Conservation (phyloP, 2,113 vertebrate species). For the Lepisosteus oculatus region DNA sequence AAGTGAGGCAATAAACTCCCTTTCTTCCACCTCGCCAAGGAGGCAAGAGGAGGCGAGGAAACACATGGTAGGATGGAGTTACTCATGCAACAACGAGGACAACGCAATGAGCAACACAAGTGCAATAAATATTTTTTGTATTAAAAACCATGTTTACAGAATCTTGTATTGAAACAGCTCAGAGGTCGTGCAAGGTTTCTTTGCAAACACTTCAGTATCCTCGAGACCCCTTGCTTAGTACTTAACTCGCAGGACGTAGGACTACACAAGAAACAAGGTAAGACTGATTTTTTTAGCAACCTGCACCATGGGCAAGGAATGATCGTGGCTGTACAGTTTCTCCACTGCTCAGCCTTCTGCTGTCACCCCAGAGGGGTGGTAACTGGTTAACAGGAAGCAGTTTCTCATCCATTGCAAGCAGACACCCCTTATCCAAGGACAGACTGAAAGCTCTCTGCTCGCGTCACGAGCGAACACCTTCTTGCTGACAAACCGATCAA, state of each 20-base stretch:
- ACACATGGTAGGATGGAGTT: slow-evolving; percentile 50
- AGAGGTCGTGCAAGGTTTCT: neutral
- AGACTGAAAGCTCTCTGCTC: neutral
- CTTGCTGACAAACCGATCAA: slow-evolving; percentile 23
- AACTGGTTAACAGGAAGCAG: too few relatives aligned
- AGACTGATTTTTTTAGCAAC: too few relatives aligned
- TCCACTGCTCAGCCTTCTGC: too few relatives aligned
- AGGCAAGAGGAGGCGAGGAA: slow-evolving; percentile 60
- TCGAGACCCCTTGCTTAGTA: neutral
- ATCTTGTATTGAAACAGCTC: neutral
- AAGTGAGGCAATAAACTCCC: slow-evolving; percentile 55
- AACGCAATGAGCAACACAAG: slow-evolving; percentile 52
- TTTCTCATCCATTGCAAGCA: too few relatives aligned
- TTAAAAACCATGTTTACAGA: neutral
- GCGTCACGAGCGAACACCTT: slow-evolving; percentile 43
- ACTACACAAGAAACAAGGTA: too few relatives aligned
- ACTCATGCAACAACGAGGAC: slow-evolving; percentile 71
- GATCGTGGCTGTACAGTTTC: too few relatives aligned
- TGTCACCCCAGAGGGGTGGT: too few relatives aligned
- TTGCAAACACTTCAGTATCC: neutral
- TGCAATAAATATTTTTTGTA: slow-evolving; percentile 61
- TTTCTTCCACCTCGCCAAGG: slow-evolving; percentile 50
- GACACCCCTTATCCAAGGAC: slow-evolving; percentile 1
- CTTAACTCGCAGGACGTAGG: too few relatives aligned
- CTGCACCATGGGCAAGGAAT: too few relatives aligned